A percentile compares a stretch with the other conserved stretches of the same genome.
These are phyloP conservation scores for Antheraea mylitta DNA, from an alignment of 1,140 invertebrate genomes.

Conservation along the genomic window DNA sequence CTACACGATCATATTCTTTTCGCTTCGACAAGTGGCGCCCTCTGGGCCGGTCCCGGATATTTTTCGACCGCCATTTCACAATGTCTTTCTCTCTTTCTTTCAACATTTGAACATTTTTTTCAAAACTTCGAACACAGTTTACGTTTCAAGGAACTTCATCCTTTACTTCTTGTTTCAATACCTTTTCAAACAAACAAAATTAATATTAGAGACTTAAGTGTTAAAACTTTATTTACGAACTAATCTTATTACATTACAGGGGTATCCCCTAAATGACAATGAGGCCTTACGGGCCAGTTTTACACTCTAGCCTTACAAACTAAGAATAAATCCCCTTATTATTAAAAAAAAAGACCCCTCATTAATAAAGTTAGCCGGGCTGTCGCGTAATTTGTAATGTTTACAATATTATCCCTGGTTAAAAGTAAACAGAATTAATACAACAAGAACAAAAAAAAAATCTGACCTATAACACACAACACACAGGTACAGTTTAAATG, in stretches of 20 bases:
- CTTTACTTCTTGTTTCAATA: conserved; percentile 80
- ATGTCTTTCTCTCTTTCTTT: conserved; percentile 51
- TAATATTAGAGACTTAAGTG: conserved; percentile 78
- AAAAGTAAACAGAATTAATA: neutral
- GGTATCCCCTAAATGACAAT: conserved; percentile 28
- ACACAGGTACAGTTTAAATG: conserved; percentile 67
- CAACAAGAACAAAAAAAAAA: neutral
- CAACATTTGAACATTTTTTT: conserved; percentile 69
- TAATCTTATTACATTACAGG: conserved; percentile 62
- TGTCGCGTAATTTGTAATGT: neutral
- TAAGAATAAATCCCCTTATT: neutral
- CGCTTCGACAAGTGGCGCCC: conserved; percentile 44
- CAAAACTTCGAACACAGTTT: conserved; percentile 74
- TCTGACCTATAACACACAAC: neutral
- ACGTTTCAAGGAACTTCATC: conserved; percentile 79
- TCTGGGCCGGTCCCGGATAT: conserved; percentile 46
- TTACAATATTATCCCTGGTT: neutral
- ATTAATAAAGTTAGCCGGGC: conserved; percentile 35
- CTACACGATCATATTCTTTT: conserved; percentile 68
- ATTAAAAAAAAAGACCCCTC: neutral
- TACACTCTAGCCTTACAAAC: conserved; percentile 27
- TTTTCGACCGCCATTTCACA: conserved; percentile 64
- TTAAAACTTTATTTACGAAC: conserved; percentile 70
- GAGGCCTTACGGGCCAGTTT: conserved; percentile 32
- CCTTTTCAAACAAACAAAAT: conserved; percentile 81